Percentiles rank a stretch among this genome's conserved stretches.
phyloP scores from a whole-genome alignment of 2,113 vertebrate genomes.

The Channa argus region DNA sequence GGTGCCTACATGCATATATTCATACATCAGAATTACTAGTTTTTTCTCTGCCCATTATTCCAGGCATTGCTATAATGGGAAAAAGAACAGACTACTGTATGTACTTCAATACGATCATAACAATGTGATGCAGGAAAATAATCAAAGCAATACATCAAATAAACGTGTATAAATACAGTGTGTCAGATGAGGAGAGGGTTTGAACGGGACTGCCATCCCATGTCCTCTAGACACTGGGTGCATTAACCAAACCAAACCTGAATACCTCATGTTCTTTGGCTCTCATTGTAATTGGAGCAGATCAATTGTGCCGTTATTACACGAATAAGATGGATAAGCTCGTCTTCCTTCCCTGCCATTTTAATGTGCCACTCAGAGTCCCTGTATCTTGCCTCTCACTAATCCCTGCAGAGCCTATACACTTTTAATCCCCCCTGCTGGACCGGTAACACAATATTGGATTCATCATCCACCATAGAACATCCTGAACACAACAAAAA shows the following conservation, averaged over 20 bases:
- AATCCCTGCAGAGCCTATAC: constrained; percentile 69
- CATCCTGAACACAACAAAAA: constrained; percentile 43
- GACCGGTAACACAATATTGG: constrained; percentile 50
- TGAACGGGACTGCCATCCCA: constrained; percentile 22
- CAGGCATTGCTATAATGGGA: neutral
- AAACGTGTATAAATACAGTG: neutral
- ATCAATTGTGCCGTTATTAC: constrained; percentile 77
- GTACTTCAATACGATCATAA: neutral
- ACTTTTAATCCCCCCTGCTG: constrained; percentile 69
- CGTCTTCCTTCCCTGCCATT: constrained; percentile 59
- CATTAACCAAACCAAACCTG: constrained; percentile 65
- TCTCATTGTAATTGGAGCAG: constrained; percentile 69
- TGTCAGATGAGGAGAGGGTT: neutral
- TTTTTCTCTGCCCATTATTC: constrained; percentile 3
- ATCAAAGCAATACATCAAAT: constrained; percentile 20
- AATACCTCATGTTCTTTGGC: constrained; percentile 56
- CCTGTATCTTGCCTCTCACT: constrained; percentile 55
- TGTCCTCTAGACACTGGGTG: constrained; percentile 12
- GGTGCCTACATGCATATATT: neutral
- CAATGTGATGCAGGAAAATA: constrained; percentile 1
- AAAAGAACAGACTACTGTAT: neutral
- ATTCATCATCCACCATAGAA: constrained; percentile 54
- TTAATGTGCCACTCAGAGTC: constrained; percentile 74
- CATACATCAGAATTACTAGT: neutral
- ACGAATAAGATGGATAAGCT: constrained; percentile 76